phyloP scores from a whole-genome alignment of 1,140 invertebrate genomes.

The Apolygus lucorum region DNA sequence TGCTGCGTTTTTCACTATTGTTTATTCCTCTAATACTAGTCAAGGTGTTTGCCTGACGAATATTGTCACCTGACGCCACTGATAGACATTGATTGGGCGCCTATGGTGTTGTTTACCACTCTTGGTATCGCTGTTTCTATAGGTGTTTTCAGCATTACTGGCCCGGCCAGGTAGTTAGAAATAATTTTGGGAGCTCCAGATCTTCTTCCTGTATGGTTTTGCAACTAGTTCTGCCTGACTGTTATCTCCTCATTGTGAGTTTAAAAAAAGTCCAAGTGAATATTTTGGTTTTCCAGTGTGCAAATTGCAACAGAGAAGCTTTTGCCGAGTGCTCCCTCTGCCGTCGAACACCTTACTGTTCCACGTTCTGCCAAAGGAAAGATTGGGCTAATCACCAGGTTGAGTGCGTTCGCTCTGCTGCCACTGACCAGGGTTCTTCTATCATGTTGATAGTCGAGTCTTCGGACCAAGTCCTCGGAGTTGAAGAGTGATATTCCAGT shows the following conservation, averaged over 20 bases:
- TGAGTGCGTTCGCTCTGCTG: slow-evolving; percentile 59
- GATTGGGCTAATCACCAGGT: slow-evolving; percentile 78
- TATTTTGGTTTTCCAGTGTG: slow-evolving; percentile 64
- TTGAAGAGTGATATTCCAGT: slow-evolving; percentile 26
- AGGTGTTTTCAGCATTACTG: too few species aligned
- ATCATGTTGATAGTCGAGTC: slow-evolving; percentile 51
- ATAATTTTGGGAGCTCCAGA: too few species aligned
- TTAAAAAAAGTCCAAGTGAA: too few species aligned
- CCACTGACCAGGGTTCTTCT: slow-evolving; percentile 42
- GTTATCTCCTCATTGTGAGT: neutral
- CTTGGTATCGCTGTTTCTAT: too few species aligned
- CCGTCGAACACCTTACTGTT: slow-evolving; percentile 73
- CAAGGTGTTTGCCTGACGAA: too few species aligned
- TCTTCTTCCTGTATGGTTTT: too few species aligned
- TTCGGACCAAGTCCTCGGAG: slow-evolving; percentile 30
- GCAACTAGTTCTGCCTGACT: neutral
- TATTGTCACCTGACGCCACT: too few species aligned
- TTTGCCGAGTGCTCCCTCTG: slow-evolving; percentile 76
- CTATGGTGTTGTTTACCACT: too few species aligned
- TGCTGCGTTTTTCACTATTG: too few species aligned
- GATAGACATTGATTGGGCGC: too few species aligned
- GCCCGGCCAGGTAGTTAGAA: too few species aligned
- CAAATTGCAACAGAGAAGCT: slow-evolving; percentile 76
- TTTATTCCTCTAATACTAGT: too few species aligned
- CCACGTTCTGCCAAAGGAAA: slow-evolving; percentile 76